phyloP scores from a whole-genome alignment of 2,888 invertebrate species.

The Ophioninae sp. region DNA sequence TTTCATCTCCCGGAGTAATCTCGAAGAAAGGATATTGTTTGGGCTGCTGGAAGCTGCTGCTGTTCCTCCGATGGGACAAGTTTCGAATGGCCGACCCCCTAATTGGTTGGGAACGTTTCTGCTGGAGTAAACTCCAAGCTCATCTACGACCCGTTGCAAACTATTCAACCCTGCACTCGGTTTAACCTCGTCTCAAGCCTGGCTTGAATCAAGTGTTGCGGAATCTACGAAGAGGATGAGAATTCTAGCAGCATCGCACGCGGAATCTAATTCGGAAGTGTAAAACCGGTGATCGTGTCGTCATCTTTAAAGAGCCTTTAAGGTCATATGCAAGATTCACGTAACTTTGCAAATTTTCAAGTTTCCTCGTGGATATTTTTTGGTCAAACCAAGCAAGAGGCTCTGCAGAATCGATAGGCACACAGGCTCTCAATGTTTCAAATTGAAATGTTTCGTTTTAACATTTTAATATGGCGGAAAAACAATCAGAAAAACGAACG shows the following conservation, averaged over 20 bases:
- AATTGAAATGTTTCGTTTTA: no score
- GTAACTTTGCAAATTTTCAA: no score
- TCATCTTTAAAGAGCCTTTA: no score
- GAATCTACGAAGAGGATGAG: not conserved
- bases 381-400: no score
- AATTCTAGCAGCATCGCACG: not conserved
- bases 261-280: no score
- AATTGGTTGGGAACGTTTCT: conserved; percentile 60
- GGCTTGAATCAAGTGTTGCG: not conserved
- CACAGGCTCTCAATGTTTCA: no score
- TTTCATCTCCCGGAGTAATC: conserved; percentile 61
- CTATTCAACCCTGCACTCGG: conserved; percentile 38
- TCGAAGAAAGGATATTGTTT: conserved; percentile 62
- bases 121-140: conserved; percentile 44
- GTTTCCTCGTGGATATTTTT: no score
- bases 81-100: conserved; percentile 29
- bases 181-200: conserved; percentile 5
- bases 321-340: no score
- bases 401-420: no score
- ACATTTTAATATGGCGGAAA: no score
- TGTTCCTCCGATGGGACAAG: conserved; percentile 13
- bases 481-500: not conserved
- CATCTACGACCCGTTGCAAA: conserved; percentile 42
- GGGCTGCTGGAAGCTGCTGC: conserved; percentile 52
- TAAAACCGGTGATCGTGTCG: no score